Evolutionary conservation across 2,797 vertebrate species (phyloP).

Genomic region (Hippoglossus hippoglossus): DNA sequence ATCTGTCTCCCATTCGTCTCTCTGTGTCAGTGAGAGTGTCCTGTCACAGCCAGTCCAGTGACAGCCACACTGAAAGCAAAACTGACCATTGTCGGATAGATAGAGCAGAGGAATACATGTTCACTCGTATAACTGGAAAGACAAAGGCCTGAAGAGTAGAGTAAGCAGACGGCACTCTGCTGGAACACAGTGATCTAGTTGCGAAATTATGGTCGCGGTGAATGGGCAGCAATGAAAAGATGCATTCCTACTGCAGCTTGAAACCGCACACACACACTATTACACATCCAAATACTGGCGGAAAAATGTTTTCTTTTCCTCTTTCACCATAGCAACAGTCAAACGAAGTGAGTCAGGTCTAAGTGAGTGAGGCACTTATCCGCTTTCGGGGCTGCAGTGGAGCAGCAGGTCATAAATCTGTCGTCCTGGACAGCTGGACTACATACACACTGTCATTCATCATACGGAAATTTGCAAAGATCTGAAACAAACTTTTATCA

Average conservation of each 20-base stretch:
- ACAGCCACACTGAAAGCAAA: constrained; percentile 22
- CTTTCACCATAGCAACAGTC: constrained; percentile 77
- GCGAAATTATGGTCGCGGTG: constrained; percentile 49
- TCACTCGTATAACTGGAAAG: constrained; percentile 24
- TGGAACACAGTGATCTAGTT: constrained; percentile 49
- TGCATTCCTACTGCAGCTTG: constrained; percentile 40
- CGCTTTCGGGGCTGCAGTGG: constrained; percentile 44
- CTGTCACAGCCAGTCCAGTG: constrained; percentile 11
- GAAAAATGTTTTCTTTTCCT: constrained; percentile 71
- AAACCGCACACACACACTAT: constrained; percentile 66
- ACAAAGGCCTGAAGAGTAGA: constrained; percentile 1
- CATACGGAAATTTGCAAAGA: constrained; percentile 41
- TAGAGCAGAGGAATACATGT: constrained; percentile 14
- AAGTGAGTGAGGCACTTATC: constrained; percentile 60
- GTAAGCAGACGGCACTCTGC: constrained; percentile 9
- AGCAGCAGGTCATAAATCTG: constrained; percentile 59
- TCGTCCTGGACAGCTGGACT: constrained; percentile 59
- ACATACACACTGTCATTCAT: constrained; percentile 36
- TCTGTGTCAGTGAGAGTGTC: constrained; percentile 67
- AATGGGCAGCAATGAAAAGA: constrained; percentile 47
- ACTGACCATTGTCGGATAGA: constrained; percentile 15
- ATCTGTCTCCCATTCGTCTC: constrained; percentile 82
- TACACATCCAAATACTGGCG: constrained; percentile 54
- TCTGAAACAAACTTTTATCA: constrained; percentile 27
- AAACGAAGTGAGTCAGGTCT: constrained; percentile 65